Percentiles rank a stretch among this genome's conserved stretches.
Conservation (phyloP, 37 sponge, comb jelly and placozoan genomes). For the Chondrosia reniformis region DNA sequence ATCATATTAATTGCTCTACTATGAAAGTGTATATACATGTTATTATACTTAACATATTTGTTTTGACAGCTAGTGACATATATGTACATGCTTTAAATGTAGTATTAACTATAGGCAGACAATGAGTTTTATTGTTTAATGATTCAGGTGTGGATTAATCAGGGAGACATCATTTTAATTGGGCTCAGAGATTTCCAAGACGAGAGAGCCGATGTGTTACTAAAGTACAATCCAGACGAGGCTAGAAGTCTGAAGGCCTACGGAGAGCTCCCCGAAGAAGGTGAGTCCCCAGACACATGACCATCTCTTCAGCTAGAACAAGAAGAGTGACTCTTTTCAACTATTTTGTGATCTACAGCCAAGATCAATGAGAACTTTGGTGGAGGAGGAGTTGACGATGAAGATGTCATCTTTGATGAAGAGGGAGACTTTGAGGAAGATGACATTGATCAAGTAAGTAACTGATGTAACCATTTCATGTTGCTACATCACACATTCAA, state of each 20-base stretch:
- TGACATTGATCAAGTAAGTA: conserved; percentile 37
- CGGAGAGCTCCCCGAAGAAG: conserved; percentile 94
- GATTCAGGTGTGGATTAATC: conserved; percentile 92
- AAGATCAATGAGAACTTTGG: conserved; percentile 64
- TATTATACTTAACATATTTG: too few relatives aligned
- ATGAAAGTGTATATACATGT: too few relatives aligned
- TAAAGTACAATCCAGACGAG: conserved; percentile 93
- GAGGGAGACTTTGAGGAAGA: conserved; percentile 64
- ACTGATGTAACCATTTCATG: background rate
- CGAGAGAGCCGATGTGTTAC: conserved; percentile 93
- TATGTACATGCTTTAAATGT: too few relatives aligned
- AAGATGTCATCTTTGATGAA: conserved; percentile 63
- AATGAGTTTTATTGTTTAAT: background rate
- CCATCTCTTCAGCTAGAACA: too few relatives aligned
- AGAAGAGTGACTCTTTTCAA: background rate
- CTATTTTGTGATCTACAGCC: conserved; percentile 36
- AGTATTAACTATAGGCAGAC: too few relatives aligned
- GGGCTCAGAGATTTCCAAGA: conserved; percentile 98
- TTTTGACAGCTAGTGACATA: too few relatives aligned
- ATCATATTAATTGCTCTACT: too few relatives aligned
- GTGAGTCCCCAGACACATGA: too few relatives aligned
- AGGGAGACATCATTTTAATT: conserved; percentile 92
- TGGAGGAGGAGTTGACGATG: conserved; percentile 65
- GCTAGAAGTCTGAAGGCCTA: conserved; percentile 97
- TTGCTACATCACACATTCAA: background rate